These are phyloP conservation scores for Ooceraea biroi DNA, from an alignment of 1,140 invertebrate genomes.

Conservation along the genomic window DNA sequence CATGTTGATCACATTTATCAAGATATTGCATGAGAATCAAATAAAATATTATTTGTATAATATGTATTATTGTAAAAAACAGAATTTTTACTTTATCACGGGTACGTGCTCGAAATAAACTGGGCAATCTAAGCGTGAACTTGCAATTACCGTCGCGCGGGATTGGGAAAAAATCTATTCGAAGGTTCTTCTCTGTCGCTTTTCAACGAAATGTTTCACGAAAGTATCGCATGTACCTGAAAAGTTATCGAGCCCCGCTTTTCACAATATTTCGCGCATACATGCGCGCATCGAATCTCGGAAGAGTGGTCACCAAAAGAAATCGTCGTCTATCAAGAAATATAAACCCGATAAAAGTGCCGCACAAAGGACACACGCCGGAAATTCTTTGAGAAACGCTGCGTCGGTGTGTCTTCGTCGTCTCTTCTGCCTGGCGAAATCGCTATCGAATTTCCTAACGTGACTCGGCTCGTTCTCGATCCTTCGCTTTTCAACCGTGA, in stretches of 20 bases:
- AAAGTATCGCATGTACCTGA: neutral
- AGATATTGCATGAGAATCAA: too few species aligned
- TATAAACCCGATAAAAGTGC: slow-evolving; percentile 42
- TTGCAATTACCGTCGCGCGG: too few species aligned
- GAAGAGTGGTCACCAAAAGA: neutral
- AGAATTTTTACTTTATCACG: too few species aligned
- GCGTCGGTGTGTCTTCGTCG: neutral
- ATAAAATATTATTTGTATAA: too few species aligned
- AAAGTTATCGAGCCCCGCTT: neutral
- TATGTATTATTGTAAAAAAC: too few species aligned
- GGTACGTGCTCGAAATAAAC: too few species aligned
- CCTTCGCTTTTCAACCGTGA: slow-evolving; percentile 36
- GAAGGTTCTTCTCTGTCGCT: too few species aligned
- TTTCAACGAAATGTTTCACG: neutral
- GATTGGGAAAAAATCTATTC: too few species aligned
- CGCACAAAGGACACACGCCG: slow-evolving; percentile 34
- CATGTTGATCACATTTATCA: too few species aligned
- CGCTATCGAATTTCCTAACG: slow-evolving; percentile 38
- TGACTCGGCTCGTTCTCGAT: slow-evolving; percentile 18
- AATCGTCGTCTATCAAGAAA: slow-evolving; percentile 36
- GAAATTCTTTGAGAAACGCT: slow-evolving; percentile 45
- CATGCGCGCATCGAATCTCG: neutral
- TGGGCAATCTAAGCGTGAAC: too few species aligned
- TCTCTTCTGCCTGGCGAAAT: slow-evolving; percentile 1
- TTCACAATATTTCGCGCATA: slow-evolving; percentile 2